Conservation (phyloP, 1,140 invertebrate genomes). For the Heliothis subflexa region DNA sequence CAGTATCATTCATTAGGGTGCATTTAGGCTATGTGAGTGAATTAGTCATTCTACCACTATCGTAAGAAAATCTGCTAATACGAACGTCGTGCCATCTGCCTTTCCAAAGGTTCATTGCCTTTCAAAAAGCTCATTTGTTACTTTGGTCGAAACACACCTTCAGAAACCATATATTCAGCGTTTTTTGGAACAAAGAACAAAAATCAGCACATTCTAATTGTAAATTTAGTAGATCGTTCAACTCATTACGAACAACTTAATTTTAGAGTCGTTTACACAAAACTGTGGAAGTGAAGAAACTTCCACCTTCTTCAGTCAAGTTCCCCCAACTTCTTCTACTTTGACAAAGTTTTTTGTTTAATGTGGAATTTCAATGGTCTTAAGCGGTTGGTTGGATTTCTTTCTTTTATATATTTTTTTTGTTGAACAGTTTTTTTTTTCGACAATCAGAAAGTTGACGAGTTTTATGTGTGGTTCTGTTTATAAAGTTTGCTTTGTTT, state of each 20-base stretch:
- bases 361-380: slow-evolving; percentile 25
- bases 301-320: slow-evolving; percentile 4
- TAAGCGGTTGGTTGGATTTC: background rate
- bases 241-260: slow-evolving; percentile 37
- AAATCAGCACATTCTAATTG: slow-evolving; percentile 1
- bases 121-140: too few relatives aligned
- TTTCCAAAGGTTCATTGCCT: too few relatives aligned
- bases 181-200: background rate
- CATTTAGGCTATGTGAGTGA: too few relatives aligned
- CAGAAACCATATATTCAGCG: background rate
- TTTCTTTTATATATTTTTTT: background rate
- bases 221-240: background rate
- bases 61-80: too few relatives aligned
- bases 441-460: too few relatives aligned
- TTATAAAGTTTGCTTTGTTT: too few relatives aligned
- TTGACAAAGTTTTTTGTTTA: slow-evolving; percentile 23
- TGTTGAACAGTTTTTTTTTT: background rate
- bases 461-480: too few relatives aligned
- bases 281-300: slow-evolving; percentile 10
- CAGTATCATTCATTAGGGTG: too few relatives aligned
- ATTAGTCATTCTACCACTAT: too few relatives aligned
- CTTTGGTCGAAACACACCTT: too few relatives aligned
- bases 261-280: slow-evolving; percentile 33
- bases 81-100: too few relatives aligned
- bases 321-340: slow-evolving; percentile 9